Evolutionary conservation across 2,888 invertebrate species (phyloP).

Genomic region (Lobophora halterata): DNA sequence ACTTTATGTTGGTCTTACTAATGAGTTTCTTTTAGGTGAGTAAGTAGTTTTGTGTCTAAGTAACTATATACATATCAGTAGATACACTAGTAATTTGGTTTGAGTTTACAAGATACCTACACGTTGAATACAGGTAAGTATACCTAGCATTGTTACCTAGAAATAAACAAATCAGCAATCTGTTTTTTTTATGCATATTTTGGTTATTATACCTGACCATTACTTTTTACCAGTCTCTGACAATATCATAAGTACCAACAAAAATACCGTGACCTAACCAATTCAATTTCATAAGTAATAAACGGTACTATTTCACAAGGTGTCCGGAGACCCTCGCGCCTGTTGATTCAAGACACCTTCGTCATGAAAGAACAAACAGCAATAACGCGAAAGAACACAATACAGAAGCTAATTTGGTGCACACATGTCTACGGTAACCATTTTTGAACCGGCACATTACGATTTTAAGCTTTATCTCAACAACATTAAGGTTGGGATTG

Average conservation of each 20-base stretch:
- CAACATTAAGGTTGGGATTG: conserved; percentile 20
- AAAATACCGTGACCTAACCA: background rate
- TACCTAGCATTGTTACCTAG: too few relatives aligned
- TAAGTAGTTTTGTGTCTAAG: too few relatives aligned
- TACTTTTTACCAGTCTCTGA: too few relatives aligned
- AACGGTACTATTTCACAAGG: conserved; percentile 21
- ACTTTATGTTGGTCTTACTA: conserved; percentile 13
- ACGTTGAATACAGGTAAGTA: too few relatives aligned
- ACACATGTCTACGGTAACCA: conserved; percentile 39
- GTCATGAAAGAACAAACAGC: conserved; percentile 44
- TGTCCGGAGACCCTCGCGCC: conserved; percentile 26
- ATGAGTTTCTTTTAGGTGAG: conserved; percentile 20
- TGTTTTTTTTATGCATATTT: too few relatives aligned
- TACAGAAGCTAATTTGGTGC: conserved; percentile 57
- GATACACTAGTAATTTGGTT: too few relatives aligned
- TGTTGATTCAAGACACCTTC: conserved; percentile 34
- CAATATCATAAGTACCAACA: too few relatives aligned
- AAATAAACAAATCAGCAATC: too few relatives aligned
- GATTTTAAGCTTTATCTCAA: background rate
- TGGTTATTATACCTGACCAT: too few relatives aligned
- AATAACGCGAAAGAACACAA: conserved; percentile 39
- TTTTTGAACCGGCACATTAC: conserved; percentile 26
- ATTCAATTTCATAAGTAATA: conserved; percentile 22
- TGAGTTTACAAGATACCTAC: too few relatives aligned
- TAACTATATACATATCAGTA: too few relatives aligned